phyloP scores from a whole-genome alignment of 2,888 invertebrate species.

The Heliconius charithonia region DNA sequence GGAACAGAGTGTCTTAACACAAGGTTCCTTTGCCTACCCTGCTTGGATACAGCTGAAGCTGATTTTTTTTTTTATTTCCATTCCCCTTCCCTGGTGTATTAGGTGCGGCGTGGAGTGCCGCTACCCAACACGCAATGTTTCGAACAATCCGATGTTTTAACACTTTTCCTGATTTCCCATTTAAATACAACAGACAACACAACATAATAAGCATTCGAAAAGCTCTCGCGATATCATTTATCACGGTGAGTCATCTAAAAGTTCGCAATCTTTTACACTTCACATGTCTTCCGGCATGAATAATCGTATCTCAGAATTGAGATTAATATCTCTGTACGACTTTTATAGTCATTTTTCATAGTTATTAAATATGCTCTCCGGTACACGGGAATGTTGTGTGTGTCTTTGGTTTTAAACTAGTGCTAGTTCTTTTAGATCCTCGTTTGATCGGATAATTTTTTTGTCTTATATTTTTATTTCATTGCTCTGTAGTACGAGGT shows the following conservation, averaged over 20 bases:
- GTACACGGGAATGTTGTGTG: background rate
- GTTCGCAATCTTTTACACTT: constrained; percentile 7
- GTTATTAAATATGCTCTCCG: background rate
- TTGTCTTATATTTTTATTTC: too few species aligned
- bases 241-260: constrained; percentile 33
- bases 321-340: constrained; percentile 19
- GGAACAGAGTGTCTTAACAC: background rate
- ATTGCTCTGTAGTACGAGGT: too few species aligned
- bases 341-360: constrained; percentile 27
- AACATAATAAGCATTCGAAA: background rate
- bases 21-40: background rate
- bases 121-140: too few species aligned
- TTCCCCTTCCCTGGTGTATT: too few species aligned
- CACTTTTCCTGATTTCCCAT: too few species aligned
- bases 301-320: constrained; percentile 26
- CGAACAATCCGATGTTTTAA: too few species aligned
- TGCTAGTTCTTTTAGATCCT: too few species aligned
- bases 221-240: constrained; percentile 19
- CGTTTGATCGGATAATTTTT: too few species aligned
- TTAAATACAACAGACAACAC: background rate
- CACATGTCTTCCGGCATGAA: constrained; percentile 26
- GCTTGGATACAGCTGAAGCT: background rate
- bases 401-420: too few species aligned
- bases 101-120: too few species aligned
- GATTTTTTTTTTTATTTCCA: background rate